Base-by-base conservation (phyloP, 1,140 invertebrate genomes). In the Drosophila busckii region DNA sequence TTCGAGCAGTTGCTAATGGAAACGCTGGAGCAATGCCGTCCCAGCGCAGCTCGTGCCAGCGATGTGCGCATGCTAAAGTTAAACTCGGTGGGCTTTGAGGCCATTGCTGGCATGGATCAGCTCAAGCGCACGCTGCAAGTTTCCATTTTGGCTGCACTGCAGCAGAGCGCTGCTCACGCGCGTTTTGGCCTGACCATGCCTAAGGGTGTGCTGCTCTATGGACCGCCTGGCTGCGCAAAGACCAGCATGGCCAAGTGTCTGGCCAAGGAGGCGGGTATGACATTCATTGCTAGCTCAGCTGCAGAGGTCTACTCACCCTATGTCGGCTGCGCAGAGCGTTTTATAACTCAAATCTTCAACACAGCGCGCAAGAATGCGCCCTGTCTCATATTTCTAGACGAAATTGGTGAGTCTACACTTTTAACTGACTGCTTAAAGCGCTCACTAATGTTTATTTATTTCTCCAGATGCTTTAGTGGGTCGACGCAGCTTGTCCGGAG, bases 151-250 rank as follows among this genome's bases (percentile, higher is more conserved):
- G 92, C 92, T 89, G 93, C 93, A 1, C 67, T 94, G 2, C 88
- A 89, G 48, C 89, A 93, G 70, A 88, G 90, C 2, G 89, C 92
- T 50, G 88, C 89, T 1, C 93, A 93, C 71, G 56, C 69, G 4
- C 66, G 89, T 12, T 88, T 93, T 54, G 91, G 91, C 7, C 88
- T 94, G 12, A 84, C 84, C 10, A 87, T 91, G 40, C 90, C 92
- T 1, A 66, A 80, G 8, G 85, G 93, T 13, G 87, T 94, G 19
- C 84, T 94, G 9, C 89, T 94, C 19, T 93, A 94, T 87, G 93
- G 93, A 1, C 93, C 93, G 10, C 93, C 93, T 1, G 93, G 93
- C 1, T 94, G 93, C 86, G 92, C 91, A 2, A 94, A 94, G 88
- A 94, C 93, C 4, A 91, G 91, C 52, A 88, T 94, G 10, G 92